Evolutionary conservation across 1,140 invertebrate species (phyloP), one percentile per base, ranked within the genome.

Genomic region (Drosophila sucinea): DNA sequence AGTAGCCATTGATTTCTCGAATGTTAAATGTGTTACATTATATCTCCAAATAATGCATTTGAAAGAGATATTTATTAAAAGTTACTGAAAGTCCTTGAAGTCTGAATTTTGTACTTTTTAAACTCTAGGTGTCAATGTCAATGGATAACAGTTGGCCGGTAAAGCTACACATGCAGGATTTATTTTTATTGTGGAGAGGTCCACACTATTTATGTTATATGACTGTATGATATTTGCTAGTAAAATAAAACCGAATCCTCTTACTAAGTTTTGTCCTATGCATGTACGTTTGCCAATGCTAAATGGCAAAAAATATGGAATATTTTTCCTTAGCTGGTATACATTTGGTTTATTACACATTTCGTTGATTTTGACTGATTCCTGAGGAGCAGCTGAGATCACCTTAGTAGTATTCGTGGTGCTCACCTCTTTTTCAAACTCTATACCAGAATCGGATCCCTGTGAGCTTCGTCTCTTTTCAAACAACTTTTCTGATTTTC

Each of bases 211-310:
- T n/a, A 98, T 93, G 51, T 96, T 94, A 82, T 95, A 97, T 65
- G 95, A 93, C 74, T 97, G 96, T 32, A 97, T 82, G 7, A 98
- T 92, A 33, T 95, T 96, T 0, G 95, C 95, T 40, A 97, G 90
- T 56, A 95, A 94, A 0, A 96, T 93, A 91, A 97, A 96, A 62
- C 94, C 94, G 85, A 97, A 94, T 35, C 95, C 95, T 27, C 95
- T 95, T 0, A 97, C 96, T 51, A 98, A 92, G 63, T 96, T 96
- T 92, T 97, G 97, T 1, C 97, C 97, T 77, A 98, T 95, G 89
- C 97, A 98, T 0, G 96, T 96, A 8, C 97, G 93, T 72, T 96
- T 95, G 0, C 97, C 96, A 33, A 96, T 96, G 73, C 96, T 96
- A 92, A 98, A 98, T 0, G 97, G 97, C 23, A 98, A 92, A 82